A percentile compares a stretch with the other conserved stretches of the same genome.
Conservation (phyloP, 2,797 vertebrate species). For the Sebastes matsubarae region DNA sequence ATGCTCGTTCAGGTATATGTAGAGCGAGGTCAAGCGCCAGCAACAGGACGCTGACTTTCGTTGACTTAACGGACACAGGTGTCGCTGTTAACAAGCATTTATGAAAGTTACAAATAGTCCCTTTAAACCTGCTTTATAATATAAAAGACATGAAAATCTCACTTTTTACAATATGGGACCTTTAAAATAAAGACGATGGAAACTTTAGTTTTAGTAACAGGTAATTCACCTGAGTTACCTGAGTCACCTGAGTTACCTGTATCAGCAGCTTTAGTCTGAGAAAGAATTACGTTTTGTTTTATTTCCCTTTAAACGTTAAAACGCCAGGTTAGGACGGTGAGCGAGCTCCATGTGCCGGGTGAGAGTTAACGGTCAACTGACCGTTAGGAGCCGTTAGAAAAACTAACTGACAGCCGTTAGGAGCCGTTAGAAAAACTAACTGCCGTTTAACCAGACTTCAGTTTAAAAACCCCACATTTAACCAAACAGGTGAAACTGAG, state of each 20-base stretch:
- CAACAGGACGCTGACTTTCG: too few species aligned
- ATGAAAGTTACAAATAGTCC: too few species aligned
- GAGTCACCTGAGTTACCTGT: too few species aligned
- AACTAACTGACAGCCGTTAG: not conserved
- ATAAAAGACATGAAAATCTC: too few species aligned
- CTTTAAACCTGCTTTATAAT: too few species aligned
- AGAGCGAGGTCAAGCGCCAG: too few species aligned
- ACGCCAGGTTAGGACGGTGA: not conserved
- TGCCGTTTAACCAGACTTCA: not conserved
- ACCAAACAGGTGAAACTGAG: not conserved
- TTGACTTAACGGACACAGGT: too few species aligned
- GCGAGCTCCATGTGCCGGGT: not conserved
- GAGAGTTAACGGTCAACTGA: not conserved
- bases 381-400: too few species aligned
- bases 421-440: not conserved
- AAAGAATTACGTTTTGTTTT: too few species aligned
- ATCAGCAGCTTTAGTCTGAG: not conserved
- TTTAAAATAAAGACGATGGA: fast-evolving
- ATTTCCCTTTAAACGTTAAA: not conserved
- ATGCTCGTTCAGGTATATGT: too few species aligned
- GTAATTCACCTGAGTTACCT: not conserved
- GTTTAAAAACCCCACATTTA: not conserved
- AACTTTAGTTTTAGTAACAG: not conserved
- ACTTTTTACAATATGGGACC: too few species aligned
- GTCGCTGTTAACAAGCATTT: too few species aligned